These are phyloP conservation scores for Macheiramphus alcinus DNA, from an alignment of 2,113 vertebrate species.

Conservation along the genomic window DNA sequence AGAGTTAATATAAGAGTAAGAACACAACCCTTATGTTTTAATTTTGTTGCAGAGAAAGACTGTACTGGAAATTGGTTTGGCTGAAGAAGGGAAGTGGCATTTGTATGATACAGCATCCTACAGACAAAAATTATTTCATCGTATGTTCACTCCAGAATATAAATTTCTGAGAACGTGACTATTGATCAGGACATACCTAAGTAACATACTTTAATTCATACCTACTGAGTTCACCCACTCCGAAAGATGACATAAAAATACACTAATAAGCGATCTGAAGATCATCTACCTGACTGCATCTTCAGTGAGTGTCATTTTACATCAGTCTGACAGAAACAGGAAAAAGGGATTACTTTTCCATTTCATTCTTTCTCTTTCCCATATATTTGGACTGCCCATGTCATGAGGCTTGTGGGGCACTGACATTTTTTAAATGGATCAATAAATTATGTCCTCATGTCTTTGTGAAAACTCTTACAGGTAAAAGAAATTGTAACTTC, in stretches of 20 bases:
- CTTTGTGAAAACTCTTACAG: neutral
- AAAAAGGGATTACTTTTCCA: neutral
- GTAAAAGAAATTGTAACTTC: neutral
- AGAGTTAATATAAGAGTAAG: neutral
- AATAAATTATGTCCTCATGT: neutral
- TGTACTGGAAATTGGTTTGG: neutral
- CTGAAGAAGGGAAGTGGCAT: neutral
- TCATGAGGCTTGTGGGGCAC: neutral
- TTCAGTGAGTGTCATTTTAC: neutral
- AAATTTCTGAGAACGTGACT: neutral
- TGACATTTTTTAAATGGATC: neutral
- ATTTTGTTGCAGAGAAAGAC: neutral
- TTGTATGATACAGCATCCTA: neutral
- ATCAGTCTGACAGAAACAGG: neutral
- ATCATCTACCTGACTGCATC: neutral
- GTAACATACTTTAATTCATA: neutral
- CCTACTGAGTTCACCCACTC: neutral
- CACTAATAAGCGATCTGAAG: neutral
- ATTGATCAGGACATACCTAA: neutral
- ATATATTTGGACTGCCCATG: neutral
- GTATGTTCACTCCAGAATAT: neutral
- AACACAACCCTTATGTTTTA: neutral
- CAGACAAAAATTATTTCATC: neutral
- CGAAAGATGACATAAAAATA: neutral
- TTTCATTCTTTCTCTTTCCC: neutral